Base-by-base conservation (phyloP, 64 coral and sea anemone genomes). In the Stichodactyla mertensii region DNA sequence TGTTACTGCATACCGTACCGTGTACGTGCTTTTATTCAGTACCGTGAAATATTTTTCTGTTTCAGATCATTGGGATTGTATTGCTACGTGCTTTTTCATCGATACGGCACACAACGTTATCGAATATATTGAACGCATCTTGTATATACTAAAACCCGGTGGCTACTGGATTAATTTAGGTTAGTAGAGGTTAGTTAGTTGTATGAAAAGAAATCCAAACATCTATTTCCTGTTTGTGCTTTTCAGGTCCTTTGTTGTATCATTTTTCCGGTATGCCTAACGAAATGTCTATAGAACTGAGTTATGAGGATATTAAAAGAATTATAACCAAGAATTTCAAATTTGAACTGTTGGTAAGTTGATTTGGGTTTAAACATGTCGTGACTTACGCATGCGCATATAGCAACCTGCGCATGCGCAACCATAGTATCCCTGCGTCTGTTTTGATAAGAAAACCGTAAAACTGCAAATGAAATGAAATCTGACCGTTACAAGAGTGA, bases 91-190 rank as follows among this genome's bases (percentile, higher is more conserved):
- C 79, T 99, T 95, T 79, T 99, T 99, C 70, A 95, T 99, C 11
- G 97, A 99, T 77, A 99, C 97, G 10, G 91, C 97, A 64, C 93
- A 94, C 54, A 99, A 95, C 52, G 83, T 99, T 12, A 92, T 99
- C 61, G 89, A 88, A 11, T 99, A 95, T 52, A 94, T 99, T 66
- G 97, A 99, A 84, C 92, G 92, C 64, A 99, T 99, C 22, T 88
- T 59, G 78, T 91, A 83, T 55, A 92, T 99, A 23, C 88, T 99
- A 0, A 99, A 99, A 62, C 97, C 97, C 26, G 97, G 97, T 7
- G 97, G 97, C 5, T 91, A 95, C 52, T 99, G 97, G 97, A 95
- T 99, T 77, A 99, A 99, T 77, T 85, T 99, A 22, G 94, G 94
- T 93, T 90, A 89, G 89, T 27, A 1, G 23, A 16, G 13, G 16